Evolutionary conservation across 2,113 vertebrate genomes (phyloP), one percentile per base, ranked within the genome.

Genomic region (Axis porcinus): DNA sequence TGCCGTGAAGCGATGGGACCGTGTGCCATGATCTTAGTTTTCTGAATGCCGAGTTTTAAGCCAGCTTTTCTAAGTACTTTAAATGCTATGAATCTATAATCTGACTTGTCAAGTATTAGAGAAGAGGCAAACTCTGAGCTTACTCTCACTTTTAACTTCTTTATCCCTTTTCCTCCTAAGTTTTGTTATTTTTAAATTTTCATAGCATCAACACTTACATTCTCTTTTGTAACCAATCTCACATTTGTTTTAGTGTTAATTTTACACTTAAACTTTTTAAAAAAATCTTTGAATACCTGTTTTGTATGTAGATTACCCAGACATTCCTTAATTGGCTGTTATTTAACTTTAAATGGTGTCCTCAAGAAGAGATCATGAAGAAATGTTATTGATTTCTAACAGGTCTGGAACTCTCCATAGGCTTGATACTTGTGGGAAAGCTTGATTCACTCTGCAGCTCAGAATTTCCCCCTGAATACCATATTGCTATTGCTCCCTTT

Each of bases 351-450:
- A 47, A 40, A 25, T 15, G n/a, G 17, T 57, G 5, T 8, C 43
- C 33, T 82, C 2, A 47, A 30, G 40, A 87, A 83, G 74, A 84
- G 33, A 55, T 45, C 5, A 0, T 3, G 3, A 19, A 16, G 2
- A 40, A 57, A 55, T 52, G 54, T n/a, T 55, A 40, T 84, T 79
- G n/a, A 88, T 91, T 96, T 91, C 58, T 70, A 76, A n/a, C 2
- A 57, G 5, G 8, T 55, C 17, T 23, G 9, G 52, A 30, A 10
- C 3, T 79, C n/a, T 74, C 43, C 28, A 13, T 30, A 60, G 14
- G 5, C 9, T 83, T 91, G 40, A 45, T 30, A 84, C 15, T 60
- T 83, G 3, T 36, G 36, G n/a, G 13, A 57, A 67, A 84, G n/a
- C 17, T 94, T 89, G 36, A 30, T 6, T 94, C 52, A 50, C 9